These are phyloP conservation scores for Lobophora halterata DNA, from an alignment of 2,888 invertebrate species.

Conservation along the genomic window DNA sequence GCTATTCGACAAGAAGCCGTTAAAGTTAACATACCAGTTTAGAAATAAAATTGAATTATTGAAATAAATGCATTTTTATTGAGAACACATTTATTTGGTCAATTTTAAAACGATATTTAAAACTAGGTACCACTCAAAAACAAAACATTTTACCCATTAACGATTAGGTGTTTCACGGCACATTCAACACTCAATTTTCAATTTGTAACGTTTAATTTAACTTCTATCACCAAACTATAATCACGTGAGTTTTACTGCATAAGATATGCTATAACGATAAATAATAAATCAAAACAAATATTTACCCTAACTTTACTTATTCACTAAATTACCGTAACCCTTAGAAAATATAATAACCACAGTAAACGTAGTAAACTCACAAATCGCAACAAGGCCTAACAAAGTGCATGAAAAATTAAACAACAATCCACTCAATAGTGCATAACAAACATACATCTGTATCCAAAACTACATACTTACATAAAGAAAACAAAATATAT, in stretches of 20 bases:
- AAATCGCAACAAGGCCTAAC: constrained; percentile 67
- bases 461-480: constrained; percentile 1
- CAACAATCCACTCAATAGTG: constrained; percentile 69
- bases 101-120: constrained; percentile 69
- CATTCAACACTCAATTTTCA: constrained; percentile 33
- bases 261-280: constrained; percentile 68
- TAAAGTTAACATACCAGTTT: constrained; percentile 83
- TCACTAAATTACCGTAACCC: constrained; percentile 67
- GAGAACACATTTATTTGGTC: constrained; percentile 81
- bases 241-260: constrained; percentile 77
- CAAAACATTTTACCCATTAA: constrained; percentile 54
- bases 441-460: constrained; percentile 59
- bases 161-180: constrained; percentile 45
- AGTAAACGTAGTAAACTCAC: constrained; percentile 54
- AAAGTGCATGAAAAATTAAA: constrained; percentile 63
- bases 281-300: constrained; percentile 56
- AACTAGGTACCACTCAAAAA: constrained; percentile 74
- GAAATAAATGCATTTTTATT: constrained; percentile 50
- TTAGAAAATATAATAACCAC: constrained; percentile 62
- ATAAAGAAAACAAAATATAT: constrained; percentile 26
- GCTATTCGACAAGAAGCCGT: constrained; percentile 94
- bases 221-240: constrained; percentile 70
- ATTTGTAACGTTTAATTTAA: constrained; percentile 41
- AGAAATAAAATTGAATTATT: constrained; percentile 39
- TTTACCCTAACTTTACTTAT: constrained; percentile 37